Base-by-base conservation (phyloP, 2,113 vertebrate species). In the Chaetodon trifascialis region DNA sequence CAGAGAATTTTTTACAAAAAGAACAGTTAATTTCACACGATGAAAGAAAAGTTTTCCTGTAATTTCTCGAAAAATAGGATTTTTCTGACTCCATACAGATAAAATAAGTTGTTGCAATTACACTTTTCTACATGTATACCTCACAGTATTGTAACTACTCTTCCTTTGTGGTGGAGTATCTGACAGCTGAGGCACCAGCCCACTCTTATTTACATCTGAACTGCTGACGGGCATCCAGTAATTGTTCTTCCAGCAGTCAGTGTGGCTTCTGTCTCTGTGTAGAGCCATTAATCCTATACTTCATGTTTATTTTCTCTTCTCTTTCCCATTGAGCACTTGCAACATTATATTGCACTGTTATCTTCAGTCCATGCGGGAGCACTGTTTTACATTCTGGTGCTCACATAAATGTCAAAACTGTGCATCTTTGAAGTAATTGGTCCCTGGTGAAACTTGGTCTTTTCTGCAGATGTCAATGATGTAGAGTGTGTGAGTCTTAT, bases 201-300 rank as follows among this genome's bases (percentile, higher is more conserved):
- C 71, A 78, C 76, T 86, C 86, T 73, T 90, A 84, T 86, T 92
- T 93, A 90, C 88, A 90, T 90, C 63, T 70, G 49, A 78, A 73
- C 80, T 82, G 86, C 83, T 51, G 47, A 84, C 21, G 54, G 83
- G 42, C 77, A 83, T 86, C 76, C 84, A 86, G 79, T 91, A 84
- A 92, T 90, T 92, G 84, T 84, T 88, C 82, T 76, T 84, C 73
- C 59, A 87, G 82, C 80, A 79, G 82, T 74, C 79, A 84, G 77
- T 86, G 88, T 80, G 75, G 76, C 76, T 86, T 89, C 60, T 83
- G 72, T 88, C 64, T 86, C 67, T 42, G 5, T 75, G 72, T 38
- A 49, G 17, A 73, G 63, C 68, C 34, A 55, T 87, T 79, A 80
- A 84, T 80, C 67, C 83, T 70, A 4, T 56, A 59, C 82, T 74